Evolutionary conservation across 92 coral and sea anemone genomes (phyloP), one percentile per base, ranked within the genome.

Genomic region (Nematostella vectensis): DNA sequence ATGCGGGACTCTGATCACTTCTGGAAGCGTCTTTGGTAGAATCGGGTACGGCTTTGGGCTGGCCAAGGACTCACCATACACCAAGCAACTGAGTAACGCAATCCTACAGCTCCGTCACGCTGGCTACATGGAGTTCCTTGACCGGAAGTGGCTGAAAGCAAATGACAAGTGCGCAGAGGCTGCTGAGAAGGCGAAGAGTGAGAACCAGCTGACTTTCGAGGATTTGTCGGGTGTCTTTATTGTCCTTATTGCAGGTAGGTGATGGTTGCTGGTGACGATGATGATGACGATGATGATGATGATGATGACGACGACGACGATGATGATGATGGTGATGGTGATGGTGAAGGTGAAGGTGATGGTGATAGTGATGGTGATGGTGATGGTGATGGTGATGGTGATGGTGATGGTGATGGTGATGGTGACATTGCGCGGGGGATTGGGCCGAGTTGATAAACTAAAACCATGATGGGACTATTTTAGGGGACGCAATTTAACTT

Each of bases 1-100:
- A 17, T 88, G 96, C 28, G 71, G 81, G 11, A 39, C 78, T 21
- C 63, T 88, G 16, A 75, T 75, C 18, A 88, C 87, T 4, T 66
- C 78, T 4, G 87, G 83, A 8, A 70, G 59, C 29, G 55, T 83
- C 19, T 69, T 88, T 48, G 87, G 94, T 4, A 76, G 79, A 47
- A 72, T 79, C 0, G 88, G 94, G 0, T 88, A 88, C 62, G 96
- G 96, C 17, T 64, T 88, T 50, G 96, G 96, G 2, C 75, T 88
- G 29, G 77, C 82, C 3, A 75, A 83, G 49, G 75, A 69, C 52
- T 88, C 96, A 1, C 88, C 82, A 2, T 83, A 67, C 59, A 83
- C 87, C 4, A 74, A 79, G 19, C 79, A 79, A 37, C 58, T 88
- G 1, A 79, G 82, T 38, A 54, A 70, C 25, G 96, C 71, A 2